phyloP scores from a whole-genome alignment of 1,140 invertebrate genomes.

The Cotesia glomerata region DNA sequence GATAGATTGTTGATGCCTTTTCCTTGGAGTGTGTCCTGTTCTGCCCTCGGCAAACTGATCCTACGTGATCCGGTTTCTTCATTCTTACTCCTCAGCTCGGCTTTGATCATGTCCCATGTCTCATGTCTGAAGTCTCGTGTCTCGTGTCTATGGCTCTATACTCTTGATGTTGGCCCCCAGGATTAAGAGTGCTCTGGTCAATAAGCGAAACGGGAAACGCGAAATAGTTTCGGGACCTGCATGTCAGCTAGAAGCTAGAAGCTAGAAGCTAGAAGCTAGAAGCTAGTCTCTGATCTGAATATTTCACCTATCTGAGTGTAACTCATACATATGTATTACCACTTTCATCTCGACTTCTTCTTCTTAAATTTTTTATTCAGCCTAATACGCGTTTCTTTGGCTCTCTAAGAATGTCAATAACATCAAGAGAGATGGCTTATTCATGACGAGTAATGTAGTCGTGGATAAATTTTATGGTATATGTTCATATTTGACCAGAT shows the following conservation, averaged over 20 bases:
- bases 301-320: too few species aligned
- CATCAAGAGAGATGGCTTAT: too few species aligned
- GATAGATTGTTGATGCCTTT: neutral
- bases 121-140: neutral
- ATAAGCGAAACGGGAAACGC: too few species aligned
- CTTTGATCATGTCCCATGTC: neutral
- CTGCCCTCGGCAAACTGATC: neutral
- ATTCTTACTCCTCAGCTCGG: neutral
- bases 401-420: too few species aligned
- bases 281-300: neutral
- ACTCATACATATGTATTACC: neutral
- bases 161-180: too few species aligned
- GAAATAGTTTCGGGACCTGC: too few species aligned
- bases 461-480: too few species aligned
- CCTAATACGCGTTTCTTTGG: neutral
- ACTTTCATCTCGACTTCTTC: neutral
- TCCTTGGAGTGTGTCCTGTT: neutral
- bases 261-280: neutral
- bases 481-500: too few species aligned
- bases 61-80: slow-evolving; percentile 4
- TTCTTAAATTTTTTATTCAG: neutral
- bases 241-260: neutral
- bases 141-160: too few species aligned
- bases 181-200: too few species aligned
- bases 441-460: too few species aligned